Base-by-base conservation (phyloP, 2,113 vertebrate species). In the Talpa occidentalis region DNA sequence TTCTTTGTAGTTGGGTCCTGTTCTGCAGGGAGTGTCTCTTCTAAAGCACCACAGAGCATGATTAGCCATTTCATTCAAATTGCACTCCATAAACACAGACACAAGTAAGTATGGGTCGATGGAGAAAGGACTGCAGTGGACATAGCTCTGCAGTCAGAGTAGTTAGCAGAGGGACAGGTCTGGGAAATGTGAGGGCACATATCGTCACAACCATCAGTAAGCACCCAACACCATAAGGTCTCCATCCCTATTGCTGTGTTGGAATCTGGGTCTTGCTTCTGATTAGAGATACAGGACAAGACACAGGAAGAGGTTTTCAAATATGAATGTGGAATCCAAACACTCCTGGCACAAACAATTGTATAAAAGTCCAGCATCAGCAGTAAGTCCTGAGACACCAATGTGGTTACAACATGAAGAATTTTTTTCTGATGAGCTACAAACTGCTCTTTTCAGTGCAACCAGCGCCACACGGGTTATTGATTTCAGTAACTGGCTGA, bases 321-420 rank as follows among this genome's bases (percentile, higher is more conserved):
- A 99, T 85, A 99, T 99, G 92, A 99, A 99, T 96, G 99, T 99
- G 35, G 99, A 99, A 98, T 99, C 99, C 98, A 99, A 98, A 98
- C 99, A 99, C 96, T 99, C 99, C 97, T 99, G 99, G 90, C 99
- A 99, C 99, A 99, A 99, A 98, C 99, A 99, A 98, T 99, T 99
- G 99, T 99, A 99, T 62, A 99, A 98, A 83, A 99, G 98, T 87
- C 99, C 98, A 93, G 99, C 99, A 95, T 99, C 99, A 73, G 99
- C 99, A 32, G 99, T 99, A 76, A 99, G 99, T 80, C 99, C 99
- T 78, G 99, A 99, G 97, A 99, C 99, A 77, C 99, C 99, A 70
- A 99, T 98, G 96, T 99, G 99, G 98, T 99, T 99, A 98, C 99
- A 82, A 99, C 99, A 32, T 99, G 98, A 17, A 99, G 99, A 97